These are phyloP conservation scores for Aphidoletes aphidimyza DNA, from an alignment of 2,888 invertebrate genomes.

Conservation along the genomic window DNA sequence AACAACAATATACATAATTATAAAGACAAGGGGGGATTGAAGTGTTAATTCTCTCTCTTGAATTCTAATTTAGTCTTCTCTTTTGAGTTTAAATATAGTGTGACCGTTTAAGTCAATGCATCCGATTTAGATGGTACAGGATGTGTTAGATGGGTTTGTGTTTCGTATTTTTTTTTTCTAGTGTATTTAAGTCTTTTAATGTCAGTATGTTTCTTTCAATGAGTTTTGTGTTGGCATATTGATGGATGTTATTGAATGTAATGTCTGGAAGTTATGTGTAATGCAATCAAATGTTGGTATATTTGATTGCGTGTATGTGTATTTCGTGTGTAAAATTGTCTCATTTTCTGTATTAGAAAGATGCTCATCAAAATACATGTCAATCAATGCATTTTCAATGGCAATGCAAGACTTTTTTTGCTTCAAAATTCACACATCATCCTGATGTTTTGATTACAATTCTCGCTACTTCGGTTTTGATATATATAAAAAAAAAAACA, in stretches of 20 bases:
- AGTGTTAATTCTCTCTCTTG: not conserved
- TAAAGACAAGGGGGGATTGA: not conserved
- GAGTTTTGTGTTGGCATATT: not conserved
- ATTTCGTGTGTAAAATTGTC: no score
- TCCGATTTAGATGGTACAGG: not conserved
- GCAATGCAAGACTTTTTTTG: no score
- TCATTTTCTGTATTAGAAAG: not conserved
- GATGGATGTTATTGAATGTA: conserved; percentile 1
- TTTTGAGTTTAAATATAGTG: no score
- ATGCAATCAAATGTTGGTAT: not conserved
- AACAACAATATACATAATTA: conserved; percentile 2
- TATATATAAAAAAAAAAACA: not conserved
- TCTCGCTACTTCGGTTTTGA: no score
- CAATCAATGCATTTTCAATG: not conserved
- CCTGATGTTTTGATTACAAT: conserved; percentile 10
- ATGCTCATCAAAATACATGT: not conserved
- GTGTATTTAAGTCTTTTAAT: conserved; percentile 4
- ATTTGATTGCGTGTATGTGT: not conserved
- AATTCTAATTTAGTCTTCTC: not conserved
- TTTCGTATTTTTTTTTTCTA: not conserved
- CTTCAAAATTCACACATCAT: not conserved
- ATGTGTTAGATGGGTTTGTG: not conserved
- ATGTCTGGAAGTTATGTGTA: not conserved
- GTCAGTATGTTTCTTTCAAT: not conserved
- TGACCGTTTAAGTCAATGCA: not conserved